Base-by-base conservation (phyloP, 2,888 invertebrate species). In the Tyria jacobaeae region DNA sequence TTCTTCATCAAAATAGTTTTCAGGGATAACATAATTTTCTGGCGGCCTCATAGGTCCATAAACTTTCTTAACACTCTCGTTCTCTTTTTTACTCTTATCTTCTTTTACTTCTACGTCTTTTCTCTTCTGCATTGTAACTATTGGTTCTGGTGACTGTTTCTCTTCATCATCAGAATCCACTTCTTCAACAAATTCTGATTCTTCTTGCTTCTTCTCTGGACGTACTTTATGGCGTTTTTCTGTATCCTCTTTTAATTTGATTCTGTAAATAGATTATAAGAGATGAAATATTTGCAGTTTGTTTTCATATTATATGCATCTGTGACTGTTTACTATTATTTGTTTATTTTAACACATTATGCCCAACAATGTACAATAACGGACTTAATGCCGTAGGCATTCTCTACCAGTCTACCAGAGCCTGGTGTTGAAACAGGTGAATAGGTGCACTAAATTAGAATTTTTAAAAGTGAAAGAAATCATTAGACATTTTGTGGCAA, bases 131-230 rank as follows among this genome's bases (percentile, higher is more conserved):
- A 59, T 52, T 63, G 62, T 34, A 55, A 64, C 62, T 15, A 68
- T 64, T 60, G 57, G 34, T 41, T 62, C 35, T 44, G 62, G 54
- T 61, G 34, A 10, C 1, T 44, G 41, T 44, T 44, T 71, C 39
- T 58, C 63, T 68, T 90, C 90, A 54, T 94, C 93, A 59, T 94
- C 93, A 0, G 93, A 93, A 60, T 94, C 94, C 57, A 94, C 83
- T 80, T 95, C 95, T 83, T 95, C 95, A 0, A 94, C 94, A 62
- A 94, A 94, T 71, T 94, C 94, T 24, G 87, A 80, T 60, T 94
- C 90, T 56, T 87, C 83, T 72, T 83, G 74, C 50, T 84, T 85
- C 0, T 63, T 66, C 49, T 79, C 77, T 73, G 80, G 73, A 62
- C 66, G 81, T 41, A 83, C 65, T 76, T 86, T 88, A 0, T 84